phyloP scores from a whole-genome alignment of 2,888 invertebrate genomes.

The Oligia latruncula region DNA sequence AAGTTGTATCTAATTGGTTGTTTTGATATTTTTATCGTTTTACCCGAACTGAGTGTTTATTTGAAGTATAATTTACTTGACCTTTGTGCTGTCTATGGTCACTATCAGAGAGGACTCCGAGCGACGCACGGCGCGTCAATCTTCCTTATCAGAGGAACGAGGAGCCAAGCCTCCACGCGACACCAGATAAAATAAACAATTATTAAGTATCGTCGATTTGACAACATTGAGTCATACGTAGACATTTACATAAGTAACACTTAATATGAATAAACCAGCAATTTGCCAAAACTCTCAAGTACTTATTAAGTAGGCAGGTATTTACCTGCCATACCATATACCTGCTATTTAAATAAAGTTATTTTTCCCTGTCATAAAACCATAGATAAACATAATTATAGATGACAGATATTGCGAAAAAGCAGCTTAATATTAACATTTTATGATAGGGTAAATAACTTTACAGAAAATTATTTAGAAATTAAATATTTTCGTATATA shows the following conservation, averaged over 20 bases:
- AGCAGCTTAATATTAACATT: neutral
- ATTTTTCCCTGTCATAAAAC: neutral
- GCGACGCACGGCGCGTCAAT: slow-evolving; percentile 55
- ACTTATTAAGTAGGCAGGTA: neutral
- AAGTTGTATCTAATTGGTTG: slow-evolving; percentile 18
- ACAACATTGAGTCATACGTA: slow-evolving; percentile 57
- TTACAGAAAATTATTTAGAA: neutral
- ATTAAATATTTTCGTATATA: neutral
- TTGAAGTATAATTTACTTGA: slow-evolving; percentile 53
- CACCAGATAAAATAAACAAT: slow-evolving; percentile 51
- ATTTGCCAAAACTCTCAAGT: slow-evolving; percentile 14
- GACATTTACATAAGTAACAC: neutral
- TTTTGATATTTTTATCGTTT: slow-evolving; percentile 14
- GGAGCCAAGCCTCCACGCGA: slow-evolving; percentile 70
- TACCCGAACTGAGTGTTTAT: slow-evolving; percentile 35
- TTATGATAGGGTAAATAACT: neutral
- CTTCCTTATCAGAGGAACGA: slow-evolving; percentile 62
- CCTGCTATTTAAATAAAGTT: neutral
- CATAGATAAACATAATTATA: neutral
- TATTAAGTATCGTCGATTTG: slow-evolving; percentile 36
- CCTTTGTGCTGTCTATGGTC: slow-evolving; percentile 49
- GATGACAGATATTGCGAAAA: slow-evolving; percentile 1
- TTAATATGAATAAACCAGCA: slow-evolving; percentile 9
- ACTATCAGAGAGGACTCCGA: slow-evolving; percentile 60
- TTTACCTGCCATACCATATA: neutral